Evolutionary conservation across 2,797 vertebrate genomes (phyloP), one percentile per base, ranked within the genome.

Genomic region (Hipposideros larvatus): DNA sequence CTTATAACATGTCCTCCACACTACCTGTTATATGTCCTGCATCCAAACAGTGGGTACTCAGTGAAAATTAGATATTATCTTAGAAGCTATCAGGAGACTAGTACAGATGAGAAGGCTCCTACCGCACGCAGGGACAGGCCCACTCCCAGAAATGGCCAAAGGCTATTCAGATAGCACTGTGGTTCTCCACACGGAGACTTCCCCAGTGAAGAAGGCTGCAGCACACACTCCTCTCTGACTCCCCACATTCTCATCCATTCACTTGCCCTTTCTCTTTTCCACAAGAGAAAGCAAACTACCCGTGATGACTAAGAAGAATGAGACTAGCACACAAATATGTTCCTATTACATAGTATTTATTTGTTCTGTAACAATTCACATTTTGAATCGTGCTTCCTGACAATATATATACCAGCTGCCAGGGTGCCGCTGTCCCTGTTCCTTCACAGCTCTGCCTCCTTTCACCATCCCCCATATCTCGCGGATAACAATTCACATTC

Each of bases 331-430:
- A 90, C 48, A 14, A 28, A 74, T 61, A 59, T 51, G 53, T 92
- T 92, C 95, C 96, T 96, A 71, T 51, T 96, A 97, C 86, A 97
- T 53, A 31, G 65, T 93, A 84, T 99, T 98, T 98, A 99, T 98
- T 98, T 98, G 96, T 92, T 98, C 96, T 93, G 77, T 71, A 96
- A 97, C 92, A 97, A 73, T 98, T 98, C 97, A 98, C 98, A 98
- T 97, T 98, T 98, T 96, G 96, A 98, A 98, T 95, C 97, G 96
- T 97, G 94, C 96, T 98, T 98, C 96, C 96, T 90, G 97, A 98
- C 96, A 96, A 97, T 86, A 96, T 96, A 97, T 86, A 96, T 96
- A 97, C 96, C 98, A 94, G 97, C 96, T 95, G 98, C 48, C 48
- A 51, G 48, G 48, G 48, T 15, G 48, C 14, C 48, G 4, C 14